Conservation (phyloP, 2,888 invertebrate species). For the Vesta saturnalis region DNA sequence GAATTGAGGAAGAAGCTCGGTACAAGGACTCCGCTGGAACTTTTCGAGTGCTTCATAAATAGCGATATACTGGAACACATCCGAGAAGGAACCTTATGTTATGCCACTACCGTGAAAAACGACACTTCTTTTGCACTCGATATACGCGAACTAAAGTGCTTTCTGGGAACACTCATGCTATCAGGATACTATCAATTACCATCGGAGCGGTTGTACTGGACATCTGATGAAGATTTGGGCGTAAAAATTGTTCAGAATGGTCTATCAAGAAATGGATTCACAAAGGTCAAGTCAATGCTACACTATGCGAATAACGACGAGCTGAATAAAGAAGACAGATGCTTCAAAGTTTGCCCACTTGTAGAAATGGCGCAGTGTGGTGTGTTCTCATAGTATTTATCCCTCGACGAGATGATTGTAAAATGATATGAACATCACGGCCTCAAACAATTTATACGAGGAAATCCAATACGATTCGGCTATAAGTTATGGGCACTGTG, state of each 20-base stretch:
- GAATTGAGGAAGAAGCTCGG: neutral
- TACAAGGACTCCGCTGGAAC: neutral
- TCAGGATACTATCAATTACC: slow-evolving; percentile 14
- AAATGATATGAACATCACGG: neutral
- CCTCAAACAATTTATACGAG: slow-evolving; percentile 6
- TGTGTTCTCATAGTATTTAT: neutral
- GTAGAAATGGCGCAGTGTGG: neutral
- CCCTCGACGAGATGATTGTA: slow-evolving; percentile 10
- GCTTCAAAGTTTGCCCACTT: slow-evolving; percentile 15
- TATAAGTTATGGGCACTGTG: too few species aligned
- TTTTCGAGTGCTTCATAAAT: too few species aligned
- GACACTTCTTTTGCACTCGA: neutral
- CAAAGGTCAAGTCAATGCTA: slow-evolving; percentile 11
- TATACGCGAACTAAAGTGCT: slow-evolving; percentile 5
- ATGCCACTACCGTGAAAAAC: neutral
- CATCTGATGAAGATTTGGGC: slow-evolving; percentile 8
- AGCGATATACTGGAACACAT: neutral
- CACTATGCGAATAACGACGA: slow-evolving; percentile 15
- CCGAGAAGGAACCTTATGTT: neutral
- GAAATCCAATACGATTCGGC: slow-evolving; percentile 10
- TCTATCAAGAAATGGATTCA: slow-evolving; percentile 9
- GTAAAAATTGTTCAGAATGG: slow-evolving; percentile 6
- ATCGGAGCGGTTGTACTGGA: slow-evolving; percentile 9
- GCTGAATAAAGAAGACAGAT: slow-evolving; percentile 16
- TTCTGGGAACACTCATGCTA: slow-evolving; percentile 14